These are phyloP conservation scores for Rotaria sp. DNA, from an alignment of 2,888 invertebrate species.

Conservation along the genomic window DNA sequence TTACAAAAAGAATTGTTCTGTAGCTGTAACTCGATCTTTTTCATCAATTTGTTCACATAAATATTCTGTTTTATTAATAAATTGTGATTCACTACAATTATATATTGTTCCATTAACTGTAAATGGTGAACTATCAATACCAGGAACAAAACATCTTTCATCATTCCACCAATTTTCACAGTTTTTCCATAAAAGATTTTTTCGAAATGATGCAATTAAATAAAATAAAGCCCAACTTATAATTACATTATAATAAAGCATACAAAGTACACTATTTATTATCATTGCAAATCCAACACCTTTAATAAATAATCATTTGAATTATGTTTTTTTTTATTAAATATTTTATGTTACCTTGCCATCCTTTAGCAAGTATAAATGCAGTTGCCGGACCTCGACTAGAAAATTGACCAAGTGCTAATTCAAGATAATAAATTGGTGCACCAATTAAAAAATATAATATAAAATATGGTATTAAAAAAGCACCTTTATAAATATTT, in stretches of 20 bases:
- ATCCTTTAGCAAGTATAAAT: neutral
- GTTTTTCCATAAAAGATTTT: neutral
- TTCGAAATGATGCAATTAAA: neutral
- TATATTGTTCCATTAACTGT: neutral
- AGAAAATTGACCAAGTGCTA: conserved; percentile 11
- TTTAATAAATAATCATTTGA: too few species aligned
- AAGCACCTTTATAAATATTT: neutral
- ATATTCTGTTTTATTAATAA: neutral
- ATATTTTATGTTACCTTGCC: neutral
- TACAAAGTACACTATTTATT: neutral
- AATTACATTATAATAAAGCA: neutral
- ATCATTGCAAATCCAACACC: conserved; percentile 20
- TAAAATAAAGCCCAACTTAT: conserved; percentile 14
- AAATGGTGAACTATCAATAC: neutral
- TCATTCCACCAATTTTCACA: neutral
- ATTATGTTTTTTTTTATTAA: too few species aligned
- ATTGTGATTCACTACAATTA: neutral
- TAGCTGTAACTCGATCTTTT: neutral
- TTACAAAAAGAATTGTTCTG: conserved; percentile 1
- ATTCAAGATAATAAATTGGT: conserved; percentile 7
- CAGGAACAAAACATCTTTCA: neutral
- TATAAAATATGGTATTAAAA: conserved; percentile 12
- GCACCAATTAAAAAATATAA: conserved; percentile 3
- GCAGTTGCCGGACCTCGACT: neutral
- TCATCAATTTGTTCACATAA: neutral